Evolutionary conservation across 2,888 invertebrate species (phyloP).

Genomic region (Caenorhabditis sp.): DNA sequence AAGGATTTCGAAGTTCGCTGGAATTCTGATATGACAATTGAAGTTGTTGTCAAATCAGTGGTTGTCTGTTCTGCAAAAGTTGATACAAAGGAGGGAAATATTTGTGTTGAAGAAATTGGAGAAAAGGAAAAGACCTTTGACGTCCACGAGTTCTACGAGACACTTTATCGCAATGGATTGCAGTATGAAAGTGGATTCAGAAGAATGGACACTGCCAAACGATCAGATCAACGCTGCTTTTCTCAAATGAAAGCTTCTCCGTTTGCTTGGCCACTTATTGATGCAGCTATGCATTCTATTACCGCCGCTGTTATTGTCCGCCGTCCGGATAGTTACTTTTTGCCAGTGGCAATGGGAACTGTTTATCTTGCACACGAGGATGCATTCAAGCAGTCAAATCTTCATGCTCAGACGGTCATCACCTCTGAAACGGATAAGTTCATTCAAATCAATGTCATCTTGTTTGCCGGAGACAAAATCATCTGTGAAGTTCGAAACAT

Average conservation of each 20-base stretch:
- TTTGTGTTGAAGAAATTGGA: background rate
- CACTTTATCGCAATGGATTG: constrained; percentile 65
- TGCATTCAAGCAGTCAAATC: constrained; percentile 12
- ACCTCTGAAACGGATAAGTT: constrained; percentile 70
- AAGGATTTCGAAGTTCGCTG: constrained; percentile 45
- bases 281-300: constrained; percentile 67
- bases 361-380: constrained; percentile 28
- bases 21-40: constrained; percentile 55
- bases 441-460: constrained; percentile 66
- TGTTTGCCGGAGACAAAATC: constrained; percentile 41
- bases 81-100: constrained; percentile 14
- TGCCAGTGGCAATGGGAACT: constrained; percentile 64
- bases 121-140: constrained; percentile 41
- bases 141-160: constrained; percentile 67
- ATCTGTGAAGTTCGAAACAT: constrained; percentile 65
- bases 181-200: constrained; percentile 69
- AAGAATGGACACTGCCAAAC: constrained; percentile 35
- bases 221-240: constrained; percentile 52
- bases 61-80: constrained; percentile 41
- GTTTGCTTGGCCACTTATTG: constrained; percentile 67
- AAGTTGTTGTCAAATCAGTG: constrained; percentile 27
- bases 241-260: constrained; percentile 48
- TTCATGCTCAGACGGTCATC: constrained; percentile 46
- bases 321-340: constrained; percentile 59
- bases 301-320: constrained; percentile 53